Conservation (phyloP, 2,797 vertebrate genomes). For the Sebastes vulpes region DNA sequence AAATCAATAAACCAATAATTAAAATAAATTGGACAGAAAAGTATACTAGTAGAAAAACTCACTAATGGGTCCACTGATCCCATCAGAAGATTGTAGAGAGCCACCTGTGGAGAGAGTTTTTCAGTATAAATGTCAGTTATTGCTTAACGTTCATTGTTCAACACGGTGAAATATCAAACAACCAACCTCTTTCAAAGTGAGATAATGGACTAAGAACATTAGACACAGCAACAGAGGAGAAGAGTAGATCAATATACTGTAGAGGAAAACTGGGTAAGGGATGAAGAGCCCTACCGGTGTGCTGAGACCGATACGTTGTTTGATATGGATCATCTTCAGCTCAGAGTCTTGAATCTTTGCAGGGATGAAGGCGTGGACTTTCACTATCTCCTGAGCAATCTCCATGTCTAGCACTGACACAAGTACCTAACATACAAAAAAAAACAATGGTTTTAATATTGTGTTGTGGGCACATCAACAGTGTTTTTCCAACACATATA, state of each 20-base stretch:
- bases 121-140: background rate
- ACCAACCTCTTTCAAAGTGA: no score
- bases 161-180: no score
- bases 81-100: slow-evolving; percentile 79
- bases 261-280: background rate
- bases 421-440: slow-evolving; percentile 79
- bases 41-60: slow-evolving; percentile 34
- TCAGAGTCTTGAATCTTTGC: slow-evolving; percentile 82
- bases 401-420: slow-evolving; percentile 82
- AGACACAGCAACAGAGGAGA: background rate
- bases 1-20: background rate
- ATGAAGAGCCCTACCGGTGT: slow-evolving; percentile 84
- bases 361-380: slow-evolving; percentile 87
- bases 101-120: slow-evolving; percentile 57
- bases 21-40: background rate
- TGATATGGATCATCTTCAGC: slow-evolving; percentile 79
- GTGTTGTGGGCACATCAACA: background rate
- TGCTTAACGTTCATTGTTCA: no score
- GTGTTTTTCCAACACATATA: no score
- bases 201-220: background rate
- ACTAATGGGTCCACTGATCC: slow-evolving; percentile 53
- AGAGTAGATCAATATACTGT: background rate
- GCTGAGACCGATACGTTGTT: slow-evolving; percentile 74
- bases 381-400: slow-evolving; percentile 89
- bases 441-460: background rate